phyloP scores from a whole-genome alignment of 2,113 vertebrate genomes.

The Chaetorhynchus papuensis region DNA sequence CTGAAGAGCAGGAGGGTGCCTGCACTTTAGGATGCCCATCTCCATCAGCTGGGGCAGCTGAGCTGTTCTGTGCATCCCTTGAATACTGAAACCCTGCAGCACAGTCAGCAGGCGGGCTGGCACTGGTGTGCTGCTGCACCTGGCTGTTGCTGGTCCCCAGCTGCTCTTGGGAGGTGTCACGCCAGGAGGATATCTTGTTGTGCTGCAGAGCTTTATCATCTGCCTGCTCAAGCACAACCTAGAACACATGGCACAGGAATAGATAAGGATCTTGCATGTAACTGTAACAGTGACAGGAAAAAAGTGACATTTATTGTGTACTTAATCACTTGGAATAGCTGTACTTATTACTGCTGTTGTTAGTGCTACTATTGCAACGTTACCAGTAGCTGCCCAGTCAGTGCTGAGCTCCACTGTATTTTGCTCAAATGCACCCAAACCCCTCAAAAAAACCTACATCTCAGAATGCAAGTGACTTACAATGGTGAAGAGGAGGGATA shows the following conservation, averaged over 20 bases:
- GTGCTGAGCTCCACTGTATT: neutral
- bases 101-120: neutral
- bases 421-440: neutral
- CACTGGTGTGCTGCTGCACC: fast-evolving
- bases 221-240: neutral
- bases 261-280: neutral
- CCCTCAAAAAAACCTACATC: neutral
- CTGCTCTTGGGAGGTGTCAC: neutral
- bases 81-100: neutral
- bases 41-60: neutral
- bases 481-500: neutral
- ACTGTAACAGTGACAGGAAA: neutral
- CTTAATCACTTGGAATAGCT: neutral
- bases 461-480: neutral
- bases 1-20: neutral
- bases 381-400: neutral
- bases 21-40: neutral
- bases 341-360: neutral
- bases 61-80: neutral
- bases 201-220: neutral
- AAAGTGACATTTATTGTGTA: neutral
- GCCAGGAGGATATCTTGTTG: fast-evolving
- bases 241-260: neutral
- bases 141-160: fast-evolving
- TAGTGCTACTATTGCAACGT: neutral